Base-by-base conservation (phyloP, 2,797 vertebrate genomes). In the Sebastes hopkinsi region DNA sequence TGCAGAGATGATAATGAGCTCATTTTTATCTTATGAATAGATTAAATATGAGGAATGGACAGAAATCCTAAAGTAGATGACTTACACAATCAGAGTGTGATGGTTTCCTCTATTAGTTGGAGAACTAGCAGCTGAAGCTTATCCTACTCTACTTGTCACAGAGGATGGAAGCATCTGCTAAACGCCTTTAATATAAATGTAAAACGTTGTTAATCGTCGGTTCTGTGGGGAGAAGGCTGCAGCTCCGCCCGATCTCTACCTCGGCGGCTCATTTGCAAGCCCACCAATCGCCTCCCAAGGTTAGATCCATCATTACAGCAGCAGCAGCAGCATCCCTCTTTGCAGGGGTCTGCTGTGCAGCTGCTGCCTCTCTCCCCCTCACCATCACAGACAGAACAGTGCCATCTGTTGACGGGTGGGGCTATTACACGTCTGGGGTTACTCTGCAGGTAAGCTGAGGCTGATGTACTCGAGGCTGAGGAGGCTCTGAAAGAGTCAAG, bases 351-450 rank as follows among this genome's bases (percentile, higher is more conserved):
- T 74, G 66, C 83, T 13, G 42, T 55, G 56, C 60, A 75, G 46
- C 70, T 70, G 66, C 80, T 85, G 77, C 79, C 70, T 82, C 84
- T 65, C 76, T 12, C 86, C 86, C 72, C 87, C 83, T 76, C 81
- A 8, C 66, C 67, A 90, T 94, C 91, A 61, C 87, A 95, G 92
- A 94, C 90, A 84, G 88, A 92, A 93, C 93, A 93, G 89, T 95
- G 95, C 94, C 95, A 95, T 94, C 95, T 95, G 80, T 94, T 95
- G 94, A 88, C 59, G 54, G 88, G 82, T 92, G 87, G 64, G 78
- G 59, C 27, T 80, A 94, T 80, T 92, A 25, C 95, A 93, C 3
- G 4, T 59, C 22, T 78, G 81, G 84, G 84, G 79, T 54, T 71
- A 46, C n/a, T 82, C 25, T 50, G 32, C 2, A 61, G 75, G 61